Evolutionary conservation across 2,888 invertebrate species (phyloP).

Genomic region (Drosophila ustulata): DNA sequence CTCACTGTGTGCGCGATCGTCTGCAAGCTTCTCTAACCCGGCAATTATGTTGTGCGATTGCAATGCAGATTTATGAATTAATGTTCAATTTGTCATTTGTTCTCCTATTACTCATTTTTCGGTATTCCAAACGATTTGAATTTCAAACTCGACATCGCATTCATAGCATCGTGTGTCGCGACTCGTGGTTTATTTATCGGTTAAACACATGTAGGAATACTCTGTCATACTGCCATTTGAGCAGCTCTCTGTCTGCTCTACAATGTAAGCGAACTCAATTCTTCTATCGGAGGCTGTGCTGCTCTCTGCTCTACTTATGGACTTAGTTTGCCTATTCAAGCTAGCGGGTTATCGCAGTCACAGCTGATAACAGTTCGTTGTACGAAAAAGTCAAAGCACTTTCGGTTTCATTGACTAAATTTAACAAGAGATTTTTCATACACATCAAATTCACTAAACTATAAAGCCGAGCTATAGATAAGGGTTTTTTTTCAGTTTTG

Average conservation of each 20-base stretch:
- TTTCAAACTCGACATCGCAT: constrained; percentile 34
- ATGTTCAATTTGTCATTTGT: constrained; percentile 37
- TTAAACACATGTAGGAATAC: constrained; percentile 13
- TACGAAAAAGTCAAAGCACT: constrained; percentile 59
- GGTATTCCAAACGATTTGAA: constrained; percentile 18
- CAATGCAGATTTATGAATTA: constrained; percentile 49
- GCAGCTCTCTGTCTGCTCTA: not conserved
- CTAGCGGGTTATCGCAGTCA: constrained; percentile 74
- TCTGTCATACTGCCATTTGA: constrained; percentile 2
- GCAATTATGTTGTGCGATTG: constrained; percentile 31
- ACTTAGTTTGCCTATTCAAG: constrained; percentile 52
- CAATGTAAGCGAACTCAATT: constrained; percentile 1
- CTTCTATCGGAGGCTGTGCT: constrained; percentile 56
- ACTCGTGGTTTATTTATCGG: constrained; percentile 17
- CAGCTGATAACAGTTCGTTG: constrained; percentile 80
- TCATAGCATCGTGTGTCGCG: not conserved
- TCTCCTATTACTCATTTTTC: constrained; percentile 3
- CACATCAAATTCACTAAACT: constrained; percentile 1
- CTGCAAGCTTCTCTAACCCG: constrained; percentile 37
- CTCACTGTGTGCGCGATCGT: constrained; percentile 25
- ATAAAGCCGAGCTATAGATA: not conserved
- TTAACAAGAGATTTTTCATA: constrained; percentile 4
- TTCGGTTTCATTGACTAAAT: constrained; percentile 68
- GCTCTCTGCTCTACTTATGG: constrained; percentile 57
- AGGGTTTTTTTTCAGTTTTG: not conserved